phyloP scores from a whole-genome alignment of 2,113 vertebrate genomes.

The Tachysurus vachellii region DNA sequence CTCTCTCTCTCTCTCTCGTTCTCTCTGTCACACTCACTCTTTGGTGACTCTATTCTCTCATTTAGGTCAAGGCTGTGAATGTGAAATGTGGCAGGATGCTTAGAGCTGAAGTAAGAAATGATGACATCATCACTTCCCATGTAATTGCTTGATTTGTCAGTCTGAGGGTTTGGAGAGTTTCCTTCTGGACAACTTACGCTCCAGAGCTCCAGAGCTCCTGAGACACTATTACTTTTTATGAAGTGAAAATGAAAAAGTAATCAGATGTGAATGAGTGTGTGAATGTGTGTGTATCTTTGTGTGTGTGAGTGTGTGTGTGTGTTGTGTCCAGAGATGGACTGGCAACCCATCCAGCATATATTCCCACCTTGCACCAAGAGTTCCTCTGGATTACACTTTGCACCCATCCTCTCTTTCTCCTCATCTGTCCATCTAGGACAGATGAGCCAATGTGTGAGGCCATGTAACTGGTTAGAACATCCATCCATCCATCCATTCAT shows the following conservation, averaged over 20 bases:
- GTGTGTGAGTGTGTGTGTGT: not conserved
- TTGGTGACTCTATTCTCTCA: conserved; percentile 61
- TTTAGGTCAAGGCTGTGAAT: conserved; percentile 60
- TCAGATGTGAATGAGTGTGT: not conserved
- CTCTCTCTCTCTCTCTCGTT: conserved; percentile 36
- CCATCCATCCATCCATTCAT: no score
- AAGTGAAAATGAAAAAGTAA: not conserved
- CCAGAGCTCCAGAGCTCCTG: not conserved
- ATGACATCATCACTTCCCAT: conserved; percentile 73
- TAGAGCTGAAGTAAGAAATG: conserved; percentile 63
- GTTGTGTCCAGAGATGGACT: not conserved
- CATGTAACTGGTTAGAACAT: no score
- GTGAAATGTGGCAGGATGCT: conserved; percentile 67
- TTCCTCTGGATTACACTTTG: not conserved
- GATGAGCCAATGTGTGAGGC: not conserved
- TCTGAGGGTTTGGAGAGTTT: conserved; percentile 39
- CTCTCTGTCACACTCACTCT: conserved; percentile 32
- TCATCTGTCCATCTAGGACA: not conserved
- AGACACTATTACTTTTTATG: not conserved
- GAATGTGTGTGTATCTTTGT: not conserved
- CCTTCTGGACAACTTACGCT: not conserved
- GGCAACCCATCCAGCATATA: not conserved
- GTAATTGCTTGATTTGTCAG: conserved; percentile 74
- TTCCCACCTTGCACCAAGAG: not conserved
- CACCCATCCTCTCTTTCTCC: not conserved